Evolutionary conservation across 2,888 invertebrate genomes (phyloP), one percentile per base, ranked within the genome.

Genomic region (Drosophila melanosoma): DNA sequence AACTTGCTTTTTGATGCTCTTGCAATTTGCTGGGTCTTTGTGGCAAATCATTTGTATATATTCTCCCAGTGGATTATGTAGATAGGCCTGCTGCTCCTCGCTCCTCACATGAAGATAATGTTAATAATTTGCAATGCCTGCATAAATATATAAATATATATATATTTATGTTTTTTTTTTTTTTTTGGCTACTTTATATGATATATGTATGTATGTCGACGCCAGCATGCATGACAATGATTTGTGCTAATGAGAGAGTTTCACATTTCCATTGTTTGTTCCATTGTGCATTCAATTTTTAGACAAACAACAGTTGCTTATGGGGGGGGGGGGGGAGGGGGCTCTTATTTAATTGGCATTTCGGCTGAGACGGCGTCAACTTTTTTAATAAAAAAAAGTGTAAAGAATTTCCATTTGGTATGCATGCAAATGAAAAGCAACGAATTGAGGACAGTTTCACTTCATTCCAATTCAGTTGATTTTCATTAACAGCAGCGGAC

Each of bases 371-470:
- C 51, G 35, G 69, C 49, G 54, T 58, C 69, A 81, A 86, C 67
- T 89, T 89, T 89, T 89, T 87, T 88, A 90, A 80, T 88, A 88
- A 87, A 79, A 78, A 54, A 53, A 48, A 51, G 42, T 1, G 29
- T 10, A 38, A 81, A 61, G 69, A 74, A 70, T 76, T 79, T 76
- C 33, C 74, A 78, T 76, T 81, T 68, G 54, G 66, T 67, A 65
- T 64, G 57, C 79, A 87, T 87, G 86, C 83, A 87, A 89, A 89
- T 89, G 74, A 78, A 77, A 66, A 78, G 10, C 26, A 82, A 77
- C 82, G 81, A 89, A 88, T 80, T 83, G 72, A 80, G 87, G 87
- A 91, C 91, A 88, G 76, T 89, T 90, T 89, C 85, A 81, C 89
- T 87, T 66, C 65, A 78, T 69, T 74, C 82, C 81, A 78, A 75